Evolutionary conservation across 2,113 vertebrate species (phyloP), one percentile per base, ranked within the genome.

Genomic region (Solea senegalensis): DNA sequence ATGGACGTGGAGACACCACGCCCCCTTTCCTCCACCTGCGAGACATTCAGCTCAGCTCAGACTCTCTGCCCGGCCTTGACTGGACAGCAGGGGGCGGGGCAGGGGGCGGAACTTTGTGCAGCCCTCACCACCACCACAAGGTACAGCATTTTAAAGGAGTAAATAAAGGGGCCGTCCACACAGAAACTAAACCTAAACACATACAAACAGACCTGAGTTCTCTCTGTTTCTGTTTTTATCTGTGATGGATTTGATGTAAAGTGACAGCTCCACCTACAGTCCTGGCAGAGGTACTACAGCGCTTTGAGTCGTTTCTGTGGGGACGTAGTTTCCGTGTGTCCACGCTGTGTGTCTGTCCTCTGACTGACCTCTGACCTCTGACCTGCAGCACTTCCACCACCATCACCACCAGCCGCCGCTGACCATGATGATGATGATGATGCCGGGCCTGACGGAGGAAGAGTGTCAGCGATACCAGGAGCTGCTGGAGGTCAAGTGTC

Each of bases 401-500:
- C 74, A 78, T 7, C 67, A 41, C 56, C 76, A 75, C 9, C 79
- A 75, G 65, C 86, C 75, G 8, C 78, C 90, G 2, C 87, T 80
- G 5, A 52, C 61, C 2, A 67, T 93, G 5, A 65, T 89, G 72
- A 85, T 93, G 5, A 65, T 88, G 71, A 86, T 93, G 75, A 94
- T 94, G 1, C 91, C 93, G 0, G 95, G 95, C 0, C 89, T 96
- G 80, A 95, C 95, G 0, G 93, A 94, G 5, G 95, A 95, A 4
- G 95, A 96, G 81, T 94, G 90, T 0, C 93, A 93, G 69, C 89
- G 94, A 0, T 96, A 96, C 90, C 89, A 94, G 0, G 95, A 95
- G 89, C 90, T 96, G 41, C 89, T 96, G 76, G 94, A 95, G 85
- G 91, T 96, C 66, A 95, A 92, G 16, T 94, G 94, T 55, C 94